Conservation (phyloP, 2,797 vertebrate genomes). For the Australoheros facetus region DNA sequence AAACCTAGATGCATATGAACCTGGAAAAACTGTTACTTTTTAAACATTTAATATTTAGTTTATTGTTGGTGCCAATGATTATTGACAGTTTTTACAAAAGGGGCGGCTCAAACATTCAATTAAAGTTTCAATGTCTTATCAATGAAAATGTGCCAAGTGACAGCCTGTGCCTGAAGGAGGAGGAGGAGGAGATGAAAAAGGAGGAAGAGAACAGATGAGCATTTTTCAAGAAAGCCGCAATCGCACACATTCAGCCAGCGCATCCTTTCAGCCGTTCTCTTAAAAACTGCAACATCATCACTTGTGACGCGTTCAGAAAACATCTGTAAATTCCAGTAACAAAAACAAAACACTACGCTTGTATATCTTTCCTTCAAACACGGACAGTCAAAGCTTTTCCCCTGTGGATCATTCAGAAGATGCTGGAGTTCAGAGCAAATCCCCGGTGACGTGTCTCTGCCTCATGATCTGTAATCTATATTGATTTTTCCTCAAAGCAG, state of each 20-base stretch:
- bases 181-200: not conserved
- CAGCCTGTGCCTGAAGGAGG: not conserved
- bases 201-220: not conserved
- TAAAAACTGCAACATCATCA: not conserved
- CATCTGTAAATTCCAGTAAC: not conserved
- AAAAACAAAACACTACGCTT: not conserved
- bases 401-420: slow-evolving; percentile 35
- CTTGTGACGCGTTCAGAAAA: not conserved
- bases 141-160: not conserved
- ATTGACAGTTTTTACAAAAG: not conserved
- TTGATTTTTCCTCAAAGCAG: slow-evolving; percentile 64
- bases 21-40: not conserved
- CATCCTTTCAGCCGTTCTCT: not conserved
- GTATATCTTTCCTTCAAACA: not conserved
- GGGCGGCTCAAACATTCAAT: not conserved
- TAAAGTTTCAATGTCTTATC: not conserved
- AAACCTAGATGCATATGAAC: accelerated
- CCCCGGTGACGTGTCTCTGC: slow-evolving; percentile 20
- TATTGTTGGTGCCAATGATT: accelerated
- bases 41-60: not conserved
- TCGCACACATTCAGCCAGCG: not conserved
- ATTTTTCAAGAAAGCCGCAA: too few species aligned
- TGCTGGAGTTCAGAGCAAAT: slow-evolving; percentile 42
- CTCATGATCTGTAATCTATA: slow-evolving; percentile 64
- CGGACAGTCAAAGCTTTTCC: not conserved